Base-by-base conservation (phyloP, 1,140 invertebrate species). In the Drosophila ironensis region DNA sequence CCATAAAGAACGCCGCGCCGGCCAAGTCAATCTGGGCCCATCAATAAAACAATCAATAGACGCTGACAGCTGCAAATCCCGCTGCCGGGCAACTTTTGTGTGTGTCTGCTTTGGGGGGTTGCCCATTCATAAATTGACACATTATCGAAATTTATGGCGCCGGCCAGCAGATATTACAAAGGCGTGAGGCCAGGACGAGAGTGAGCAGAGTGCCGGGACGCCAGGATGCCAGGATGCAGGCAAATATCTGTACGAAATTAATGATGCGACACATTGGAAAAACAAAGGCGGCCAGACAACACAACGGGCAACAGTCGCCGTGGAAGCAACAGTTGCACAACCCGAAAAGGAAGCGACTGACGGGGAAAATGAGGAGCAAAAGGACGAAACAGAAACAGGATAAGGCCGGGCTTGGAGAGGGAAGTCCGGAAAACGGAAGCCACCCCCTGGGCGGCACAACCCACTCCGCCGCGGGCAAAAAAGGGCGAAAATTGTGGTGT, bases 21-120 rank as follows among this genome's bases (percentile, higher is more conserved):
- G 22, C 69, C 44, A 30, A 64, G 45, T 60, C 61, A 50, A 37
- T 63, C 54, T 51, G 37, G 24, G 48, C 42, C 53, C 69, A 82
- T 82, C 78, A 84, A 82, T 86, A 84, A 84, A 86, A 84, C 80
- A 84, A 86, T 84, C 80, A 84, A 86, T 84, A 86, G 64, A 70
- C 67, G 74, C 73, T 84, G 78, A 84, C 80, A 84, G 78, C 69
- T 48, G 64, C 52, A 77, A 84, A 67, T 84, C 74, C 74, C 56
- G 59, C 54, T 24, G 42, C 30, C 42, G 33, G 73, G 56, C 66
- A 77, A 67, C 42, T 40, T 63, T 28, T 38, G 33, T 12, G 12
- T 14, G 47, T 28, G 52, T 16, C 1, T 4, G 11, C 4, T n/a
- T n/a, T n/a, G 25, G 9, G 25, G 5, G 25, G 5, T 6, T 27